Base-by-base conservation (phyloP, 2,797 vertebrate genomes). In the Trachurus trachurus region DNA sequence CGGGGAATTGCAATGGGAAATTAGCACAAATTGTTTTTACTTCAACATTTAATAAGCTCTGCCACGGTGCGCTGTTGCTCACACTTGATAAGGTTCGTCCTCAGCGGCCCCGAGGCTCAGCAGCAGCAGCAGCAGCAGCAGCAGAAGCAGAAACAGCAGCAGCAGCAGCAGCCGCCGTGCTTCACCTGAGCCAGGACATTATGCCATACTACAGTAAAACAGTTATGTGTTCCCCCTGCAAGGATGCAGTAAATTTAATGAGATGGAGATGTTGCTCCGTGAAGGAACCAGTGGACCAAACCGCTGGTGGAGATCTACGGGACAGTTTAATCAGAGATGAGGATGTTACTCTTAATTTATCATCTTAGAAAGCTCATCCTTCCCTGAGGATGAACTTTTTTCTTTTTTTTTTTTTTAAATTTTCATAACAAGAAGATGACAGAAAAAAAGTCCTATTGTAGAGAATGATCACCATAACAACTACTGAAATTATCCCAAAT, bases 401-500 rank as follows among this genome's bases (percentile, higher is more conserved):
- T 31, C 2, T 78, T 45, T 4, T n/a, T n/a, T n/a, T n/a, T n/a
- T 26, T 26, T 26, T 26, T 26, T 26, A 26, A 62, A 57, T 77
- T 63, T 77, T 76, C 4, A 11, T 49, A 34, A 61, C 40, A 66
- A 62, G 8, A 71, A 19, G 26, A 6, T 49, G 39, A 66, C 66
- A 7, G 15, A 31, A n/a, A 31, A 31, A 67, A 34, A 34, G 31
- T 74, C 76, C 50, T 60, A 78, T 72, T 78, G 74, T 71, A 31
- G 47, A 52, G 76, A 84, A 62, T 80, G 62, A 88, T 91, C 87
- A 73, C 89, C 88, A 83, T 82, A 83, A 90, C 86, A 87, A 92
- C 88, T 86, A 57, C 81, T 87, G 87, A 89, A 82, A 92, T 92
- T 81, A 85, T 88, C 87, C 93, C 88, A 92, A 92, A 94, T 91